Evolutionary conservation across 53 echinoderm and acorn worm species (phyloP), one percentile per base, ranked within the genome.

Genomic region (Paracentrotus lividus): DNA sequence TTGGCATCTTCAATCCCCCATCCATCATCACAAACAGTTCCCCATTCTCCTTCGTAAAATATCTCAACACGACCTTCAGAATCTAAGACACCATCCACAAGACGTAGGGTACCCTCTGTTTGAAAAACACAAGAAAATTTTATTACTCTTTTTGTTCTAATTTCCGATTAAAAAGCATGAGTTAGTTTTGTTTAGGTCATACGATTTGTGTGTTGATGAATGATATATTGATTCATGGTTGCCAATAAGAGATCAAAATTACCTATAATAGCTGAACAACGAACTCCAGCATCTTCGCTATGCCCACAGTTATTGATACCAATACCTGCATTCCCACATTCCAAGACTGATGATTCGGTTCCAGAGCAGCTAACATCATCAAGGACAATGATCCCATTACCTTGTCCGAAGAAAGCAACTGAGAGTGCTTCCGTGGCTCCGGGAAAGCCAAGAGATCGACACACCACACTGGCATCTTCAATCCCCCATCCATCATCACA

Each of bases 1-100:
- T 14, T 55, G 12, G 96, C 94, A 1, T 94, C 93, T 7, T 64
- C 53, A 1, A 77, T 93, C 29, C 78, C 93, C 94, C 94, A 96
- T 34, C 29, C 32, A 38, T 96, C 96, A 88, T 96, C 96, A 84
- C 96, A 96, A 53, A 94, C 94, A 27, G 96, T 96, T 32, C 96
- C 96, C 94, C 94, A 94, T 36, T 77, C 76, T 29, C 93, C 90
- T 84, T 96, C 44, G 13, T 90, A 45, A 14, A 10, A 5, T 65
- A 96, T 33, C 56, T 96, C 96, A 2, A 96, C 96, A 5, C 96
- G 86, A 38, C 96, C 96, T 57, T 90, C 90, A 23, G 49, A 45
- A 65, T 12, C 13, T 1, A 47, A 27, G 13, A 47, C 26, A 20
- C 90, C 90, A 42, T 49, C 90, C 26, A 49, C 90, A 26, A 90